phyloP scores from a whole-genome alignment of 2,797 vertebrate genomes.

The Poeciliopsis paucimaculata region DNA sequence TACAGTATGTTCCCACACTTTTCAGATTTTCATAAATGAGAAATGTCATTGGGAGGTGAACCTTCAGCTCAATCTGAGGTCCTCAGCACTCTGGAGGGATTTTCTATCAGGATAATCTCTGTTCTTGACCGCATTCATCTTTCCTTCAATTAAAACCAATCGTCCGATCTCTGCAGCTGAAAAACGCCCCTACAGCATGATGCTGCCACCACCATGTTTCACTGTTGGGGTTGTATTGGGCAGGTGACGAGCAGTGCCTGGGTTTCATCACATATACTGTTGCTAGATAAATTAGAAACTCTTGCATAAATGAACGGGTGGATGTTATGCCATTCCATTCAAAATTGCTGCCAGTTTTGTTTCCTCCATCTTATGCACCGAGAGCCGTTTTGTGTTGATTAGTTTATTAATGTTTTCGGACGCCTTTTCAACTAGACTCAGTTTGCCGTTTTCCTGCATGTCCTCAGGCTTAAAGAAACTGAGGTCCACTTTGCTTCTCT shows the following conservation, averaged over 20 bases:
- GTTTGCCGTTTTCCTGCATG: background rate
- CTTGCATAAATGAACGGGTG: background rate
- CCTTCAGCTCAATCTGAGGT: too few relatives aligned
- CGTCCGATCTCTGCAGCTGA: too few relatives aligned
- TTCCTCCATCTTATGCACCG: background rate
- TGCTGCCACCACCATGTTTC: too few relatives aligned
- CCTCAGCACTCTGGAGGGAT: too few relatives aligned
- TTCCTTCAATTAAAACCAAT: too few relatives aligned
- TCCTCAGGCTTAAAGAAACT: background rate
- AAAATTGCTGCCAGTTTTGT: background rate
- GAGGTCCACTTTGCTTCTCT: background rate
- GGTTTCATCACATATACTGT: too few relatives aligned
- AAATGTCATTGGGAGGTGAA: background rate
- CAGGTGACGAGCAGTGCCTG: too few relatives aligned
- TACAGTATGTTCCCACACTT: background rate
- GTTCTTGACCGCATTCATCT: too few relatives aligned
- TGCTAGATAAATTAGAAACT: background rate
- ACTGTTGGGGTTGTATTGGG: too few relatives aligned
- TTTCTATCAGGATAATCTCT: too few relatives aligned
- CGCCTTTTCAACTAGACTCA: background rate
- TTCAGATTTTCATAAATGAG: background rate
- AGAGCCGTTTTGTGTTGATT: background rate
- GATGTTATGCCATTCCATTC: background rate
- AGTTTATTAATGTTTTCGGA: background rate
- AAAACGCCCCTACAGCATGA: too few relatives aligned